These are phyloP conservation scores for Pteronura brasiliensis DNA, from an alignment of 2,113 vertebrate species.

Conservation along the genomic window DNA sequence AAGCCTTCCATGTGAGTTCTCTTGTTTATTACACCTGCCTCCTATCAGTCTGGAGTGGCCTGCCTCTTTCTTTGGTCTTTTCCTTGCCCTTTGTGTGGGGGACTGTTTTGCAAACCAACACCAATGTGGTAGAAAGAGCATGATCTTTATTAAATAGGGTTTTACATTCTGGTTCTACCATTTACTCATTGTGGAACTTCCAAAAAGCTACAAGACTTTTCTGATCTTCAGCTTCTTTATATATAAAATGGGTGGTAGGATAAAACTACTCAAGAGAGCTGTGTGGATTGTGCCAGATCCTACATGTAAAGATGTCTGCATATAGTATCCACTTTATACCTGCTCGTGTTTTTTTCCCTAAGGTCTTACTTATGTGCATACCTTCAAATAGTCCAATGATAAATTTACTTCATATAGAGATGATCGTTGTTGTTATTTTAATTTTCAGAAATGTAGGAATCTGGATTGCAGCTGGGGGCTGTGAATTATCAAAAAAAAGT, in stretches of 20 bases:
- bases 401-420: not conserved
- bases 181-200: not conserved
- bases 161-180: not conserved
- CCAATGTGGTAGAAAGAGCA: accelerated
- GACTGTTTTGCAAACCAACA: not conserved
- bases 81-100: not conserved
- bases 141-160: not conserved
- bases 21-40: not conserved
- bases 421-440: conserved; percentile 47
- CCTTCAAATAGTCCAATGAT: conserved; percentile 15
- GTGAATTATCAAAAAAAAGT: conserved; percentile 53
- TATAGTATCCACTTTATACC: not conserved
- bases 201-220: not conserved
- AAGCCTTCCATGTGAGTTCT: not conserved
- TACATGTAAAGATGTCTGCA: not conserved
- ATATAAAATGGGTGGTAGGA: not conserved
- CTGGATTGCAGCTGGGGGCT: conserved; percentile 56
- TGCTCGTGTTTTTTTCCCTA: not conserved
- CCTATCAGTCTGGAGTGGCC: not conserved
- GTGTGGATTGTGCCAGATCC: not conserved
- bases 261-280: not conserved
- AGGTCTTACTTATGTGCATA: not conserved
- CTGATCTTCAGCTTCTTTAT: not conserved
- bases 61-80: not conserved
- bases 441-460: conserved; percentile 44